These are phyloP conservation scores for Pristionchus arcanus DNA, from an alignment of 2,888 invertebrate species.

Conservation along the genomic window DNA sequence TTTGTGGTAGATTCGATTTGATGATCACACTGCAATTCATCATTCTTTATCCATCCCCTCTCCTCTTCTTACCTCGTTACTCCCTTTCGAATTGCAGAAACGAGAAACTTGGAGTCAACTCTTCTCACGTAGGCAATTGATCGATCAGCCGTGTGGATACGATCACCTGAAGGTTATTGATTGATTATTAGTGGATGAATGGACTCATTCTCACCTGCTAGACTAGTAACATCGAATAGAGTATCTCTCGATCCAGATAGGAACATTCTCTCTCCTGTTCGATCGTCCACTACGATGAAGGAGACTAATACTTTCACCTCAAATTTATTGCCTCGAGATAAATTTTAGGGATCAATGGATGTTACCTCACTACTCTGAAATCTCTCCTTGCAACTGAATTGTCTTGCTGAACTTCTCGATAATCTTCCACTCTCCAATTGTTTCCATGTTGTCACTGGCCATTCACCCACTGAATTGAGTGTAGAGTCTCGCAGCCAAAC, in stretches of 20 bases:
- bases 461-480: constrained; percentile 64
- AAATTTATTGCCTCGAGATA: neutral
- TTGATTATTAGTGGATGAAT: neutral
- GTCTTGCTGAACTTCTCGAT: constrained; percentile 60
- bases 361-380: constrained; percentile 73
- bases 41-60: neutral
- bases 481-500: constrained; percentile 63
- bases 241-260: constrained; percentile 68
- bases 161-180: constrained; percentile 37
- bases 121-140: constrained; percentile 57
- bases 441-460: constrained; percentile 74
- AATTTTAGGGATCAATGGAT: neutral
- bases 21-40: constrained; percentile 35
- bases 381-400: constrained; percentile 71
- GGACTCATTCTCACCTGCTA: constrained; percentile 54
- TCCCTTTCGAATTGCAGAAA: constrained; percentile 39
- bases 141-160: constrained; percentile 60
- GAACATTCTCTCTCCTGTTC: constrained; percentile 70
- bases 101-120: constrained; percentile 11
- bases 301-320: constrained; percentile 71
- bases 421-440: constrained; percentile 60
- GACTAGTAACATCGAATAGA: constrained; percentile 73
- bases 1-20: constrained; percentile 51
- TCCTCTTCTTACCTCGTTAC: neutral
- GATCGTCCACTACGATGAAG: constrained; percentile 72